A percentile compares a stretch with the other conserved stretches of the same genome.
Evolutionary conservation across 2,797 vertebrate genomes (phyloP).

Genomic region (Cichlasoma orientale): DNA sequence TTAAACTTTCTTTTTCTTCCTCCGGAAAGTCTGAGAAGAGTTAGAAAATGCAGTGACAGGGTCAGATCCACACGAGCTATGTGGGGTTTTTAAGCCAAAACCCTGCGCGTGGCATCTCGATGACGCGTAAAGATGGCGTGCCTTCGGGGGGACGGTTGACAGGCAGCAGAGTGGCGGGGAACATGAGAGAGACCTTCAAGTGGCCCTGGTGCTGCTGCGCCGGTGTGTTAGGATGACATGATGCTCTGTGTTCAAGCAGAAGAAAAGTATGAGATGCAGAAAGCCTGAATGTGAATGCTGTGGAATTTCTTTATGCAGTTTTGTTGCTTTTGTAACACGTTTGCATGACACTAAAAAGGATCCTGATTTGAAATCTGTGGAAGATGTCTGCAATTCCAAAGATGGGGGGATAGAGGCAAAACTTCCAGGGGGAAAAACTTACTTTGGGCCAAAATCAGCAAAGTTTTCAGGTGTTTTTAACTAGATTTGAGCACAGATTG

Average conservation of each 20-base stretch:
- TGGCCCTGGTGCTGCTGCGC: not conserved
- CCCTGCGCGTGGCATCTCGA: not conserved
- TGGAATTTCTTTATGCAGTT: not conserved
- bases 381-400: not conserved
- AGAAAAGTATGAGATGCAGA: not conserved
- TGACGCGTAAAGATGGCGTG: not conserved
- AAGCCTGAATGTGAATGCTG: not conserved
- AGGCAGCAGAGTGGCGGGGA: not conserved
- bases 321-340: not conserved
- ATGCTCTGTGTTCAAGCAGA: not conserved
- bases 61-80: not conserved
- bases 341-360: not conserved
- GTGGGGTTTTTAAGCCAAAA: not conserved
- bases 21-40: not conserved
- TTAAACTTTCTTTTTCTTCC: not conserved
- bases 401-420: not conserved
- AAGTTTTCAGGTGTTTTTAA: too few species aligned
- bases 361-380: not conserved
- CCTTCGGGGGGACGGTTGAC: not conserved
- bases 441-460: not conserved
- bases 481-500: too few species aligned
- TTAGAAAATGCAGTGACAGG: conserved; percentile 13
- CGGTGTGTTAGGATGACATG: conserved; percentile 1
- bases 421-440: not conserved
- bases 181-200: conserved; percentile 1